phyloP scores from a whole-genome alignment of 1,140 invertebrate species.

The Pseudomyrmex flavicornis region DNA sequence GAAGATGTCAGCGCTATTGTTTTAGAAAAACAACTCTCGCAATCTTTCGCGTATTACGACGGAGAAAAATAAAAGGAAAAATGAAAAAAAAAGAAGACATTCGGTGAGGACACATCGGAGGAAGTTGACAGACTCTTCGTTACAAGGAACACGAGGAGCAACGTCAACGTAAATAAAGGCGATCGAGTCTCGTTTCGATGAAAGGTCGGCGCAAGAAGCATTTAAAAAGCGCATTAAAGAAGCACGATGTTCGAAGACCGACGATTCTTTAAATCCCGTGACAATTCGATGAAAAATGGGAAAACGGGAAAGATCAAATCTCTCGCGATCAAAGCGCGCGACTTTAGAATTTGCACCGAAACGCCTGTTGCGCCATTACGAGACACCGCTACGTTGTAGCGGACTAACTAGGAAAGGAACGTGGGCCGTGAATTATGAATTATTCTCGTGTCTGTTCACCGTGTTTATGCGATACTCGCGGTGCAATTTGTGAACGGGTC shows the following conservation, averaged over 20 bases:
- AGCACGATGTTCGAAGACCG: slow-evolving; percentile 62
- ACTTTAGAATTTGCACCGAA: slow-evolving; percentile 57
- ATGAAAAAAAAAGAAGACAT: not conserved
- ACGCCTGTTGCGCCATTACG: slow-evolving; percentile 64
- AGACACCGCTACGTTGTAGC: not conserved
- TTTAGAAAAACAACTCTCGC: slow-evolving; percentile 36
- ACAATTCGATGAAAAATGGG: not conserved
- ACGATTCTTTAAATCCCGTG: slow-evolving; percentile 67
- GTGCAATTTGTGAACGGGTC: not conserved
- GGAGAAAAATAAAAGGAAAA: slow-evolving; percentile 11
- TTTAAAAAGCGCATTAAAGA: slow-evolving; percentile 65
- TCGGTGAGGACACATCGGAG: not conserved
- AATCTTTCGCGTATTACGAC: slow-evolving; percentile 9
- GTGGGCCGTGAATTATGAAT: slow-evolving; percentile 1
- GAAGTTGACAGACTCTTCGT: too few species aligned
- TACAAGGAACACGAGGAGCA: not conserved
- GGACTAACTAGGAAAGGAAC: slow-evolving; percentile 29
- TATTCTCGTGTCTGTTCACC: not conserved
- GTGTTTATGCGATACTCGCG: not conserved
- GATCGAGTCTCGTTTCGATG: slow-evolving; percentile 46
- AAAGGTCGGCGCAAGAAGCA: slow-evolving; percentile 46
- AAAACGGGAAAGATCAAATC: not conserved
- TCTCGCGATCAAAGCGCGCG: slow-evolving; percentile 44
- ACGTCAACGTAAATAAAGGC: slow-evolving; percentile 63
- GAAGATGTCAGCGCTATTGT: slow-evolving; percentile 17